Evolutionary conservation across 2,888 invertebrate species (phyloP).

Genomic region (Cryptocheilus praepositus): DNA sequence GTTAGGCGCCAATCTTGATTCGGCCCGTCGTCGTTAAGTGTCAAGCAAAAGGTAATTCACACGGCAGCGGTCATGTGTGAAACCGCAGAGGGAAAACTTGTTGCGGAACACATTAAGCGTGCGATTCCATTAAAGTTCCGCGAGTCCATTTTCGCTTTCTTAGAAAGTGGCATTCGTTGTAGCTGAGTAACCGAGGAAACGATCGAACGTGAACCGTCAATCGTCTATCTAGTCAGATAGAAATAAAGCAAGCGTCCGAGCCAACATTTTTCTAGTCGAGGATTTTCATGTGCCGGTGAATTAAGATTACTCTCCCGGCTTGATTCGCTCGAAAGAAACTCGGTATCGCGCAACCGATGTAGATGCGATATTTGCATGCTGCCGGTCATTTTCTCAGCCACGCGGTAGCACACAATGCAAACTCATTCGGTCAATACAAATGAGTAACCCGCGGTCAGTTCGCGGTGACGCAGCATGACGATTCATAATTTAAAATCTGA

Average conservation of each 20-base stretch:
- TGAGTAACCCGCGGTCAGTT: background rate
- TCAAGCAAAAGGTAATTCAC: background rate
- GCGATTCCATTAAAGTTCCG: conserved; percentile 44
- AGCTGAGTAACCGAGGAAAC: conserved; percentile 22
- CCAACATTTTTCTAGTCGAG: background rate
- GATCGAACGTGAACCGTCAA: conserved; percentile 8
- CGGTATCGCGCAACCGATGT: background rate
- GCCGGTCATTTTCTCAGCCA: conserved; percentile 7
- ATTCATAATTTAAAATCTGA: conserved; percentile 22
- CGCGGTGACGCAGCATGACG: conserved; percentile 6
- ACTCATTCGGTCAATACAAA: conserved; percentile 1
- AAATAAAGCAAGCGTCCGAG: background rate
- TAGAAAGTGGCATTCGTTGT: conserved; percentile 28
- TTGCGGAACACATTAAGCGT: conserved; percentile 41
- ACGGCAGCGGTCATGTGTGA: background rate
- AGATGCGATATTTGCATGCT: conserved; percentile 6
- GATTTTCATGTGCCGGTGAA: background rate
- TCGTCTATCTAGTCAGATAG: background rate
- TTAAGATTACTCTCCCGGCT: background rate
- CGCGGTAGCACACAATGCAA: background rate
- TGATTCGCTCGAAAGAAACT: conserved; percentile 3
- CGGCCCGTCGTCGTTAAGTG: background rate
- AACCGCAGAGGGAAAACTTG: conserved; percentile 29
- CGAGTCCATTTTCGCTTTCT: conserved; percentile 34
- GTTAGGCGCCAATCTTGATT: background rate